Conservation (phyloP, 1,140 invertebrate species). For the Drosophila lini region DNA sequence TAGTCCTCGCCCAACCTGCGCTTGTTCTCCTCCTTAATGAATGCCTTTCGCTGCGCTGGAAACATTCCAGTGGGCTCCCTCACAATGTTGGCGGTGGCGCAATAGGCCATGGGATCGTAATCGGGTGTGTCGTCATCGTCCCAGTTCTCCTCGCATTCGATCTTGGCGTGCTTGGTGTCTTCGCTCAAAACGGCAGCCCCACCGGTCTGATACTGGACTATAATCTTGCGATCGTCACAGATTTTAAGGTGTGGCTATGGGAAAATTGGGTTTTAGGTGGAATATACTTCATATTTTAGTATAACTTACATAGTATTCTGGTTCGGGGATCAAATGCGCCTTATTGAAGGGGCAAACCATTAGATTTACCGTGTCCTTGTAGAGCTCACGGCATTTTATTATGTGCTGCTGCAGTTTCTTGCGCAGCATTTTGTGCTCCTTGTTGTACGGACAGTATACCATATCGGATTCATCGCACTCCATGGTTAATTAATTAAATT, state of each 20-base stretch:
- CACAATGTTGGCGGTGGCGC: constrained; percentile 50
- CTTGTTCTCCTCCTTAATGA: constrained; percentile 59
- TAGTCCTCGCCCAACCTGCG: constrained; percentile 43
- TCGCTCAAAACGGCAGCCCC: constrained; percentile 32
- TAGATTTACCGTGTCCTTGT: constrained; percentile 63
- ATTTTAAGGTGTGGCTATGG: constrained; percentile 53
- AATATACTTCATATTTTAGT: neutral
- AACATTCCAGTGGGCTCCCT: constrained; percentile 59
- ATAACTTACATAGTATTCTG: constrained; percentile 60
- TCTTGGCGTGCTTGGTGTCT: constrained; percentile 58
- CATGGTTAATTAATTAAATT: constrained; percentile 9
- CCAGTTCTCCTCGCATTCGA: constrained; percentile 70
- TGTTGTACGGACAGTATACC: constrained; percentile 70
- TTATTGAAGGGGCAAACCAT: constrained; percentile 71
- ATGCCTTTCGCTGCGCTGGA: constrained; percentile 58
- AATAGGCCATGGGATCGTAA: constrained; percentile 66
- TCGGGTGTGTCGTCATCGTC: constrained; percentile 53
- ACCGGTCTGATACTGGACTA: constrained; percentile 59
- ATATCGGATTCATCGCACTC: constrained; percentile 50
- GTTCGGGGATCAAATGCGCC: constrained; percentile 57
- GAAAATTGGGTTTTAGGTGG: no score
- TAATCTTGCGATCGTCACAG: constrained; percentile 69
- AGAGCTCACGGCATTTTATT: constrained; percentile 54
- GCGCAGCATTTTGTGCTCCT: constrained; percentile 63
- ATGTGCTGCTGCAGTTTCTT: constrained; percentile 68